Conservation (phyloP, 2,888 invertebrate genomes). For the Dicyrtomina minuta region DNA sequence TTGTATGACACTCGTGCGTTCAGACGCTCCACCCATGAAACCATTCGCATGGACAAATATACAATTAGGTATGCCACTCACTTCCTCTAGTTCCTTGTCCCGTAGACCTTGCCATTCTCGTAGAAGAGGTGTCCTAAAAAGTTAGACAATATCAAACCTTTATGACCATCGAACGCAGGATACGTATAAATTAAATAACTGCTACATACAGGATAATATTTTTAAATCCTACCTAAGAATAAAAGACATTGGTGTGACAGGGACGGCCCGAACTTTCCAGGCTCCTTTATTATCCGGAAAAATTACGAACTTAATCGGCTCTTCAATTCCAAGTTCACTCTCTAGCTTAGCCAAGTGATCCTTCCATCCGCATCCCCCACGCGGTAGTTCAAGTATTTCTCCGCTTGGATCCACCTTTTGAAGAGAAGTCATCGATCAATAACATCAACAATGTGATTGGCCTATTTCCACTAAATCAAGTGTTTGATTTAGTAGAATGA, state of each 20-base stretch:
- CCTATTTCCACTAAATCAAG: not conserved
- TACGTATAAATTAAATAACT: no score
- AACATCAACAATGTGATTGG: not conserved
- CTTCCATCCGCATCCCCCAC: conserved; percentile 81
- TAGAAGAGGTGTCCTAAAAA: conserved; percentile 73
- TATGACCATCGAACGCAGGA: no score
- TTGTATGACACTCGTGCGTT: conserved; percentile 74
- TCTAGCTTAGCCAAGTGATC: conserved; percentile 83
- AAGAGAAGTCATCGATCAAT: not conserved
- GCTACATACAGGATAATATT: no score
- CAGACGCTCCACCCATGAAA: conserved; percentile 87
- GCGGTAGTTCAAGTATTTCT: conserved; percentile 72
- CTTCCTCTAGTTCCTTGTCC: conserved; percentile 69
- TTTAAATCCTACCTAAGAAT: conserved; percentile 36
- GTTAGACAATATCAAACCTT: no score
- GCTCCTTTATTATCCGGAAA: conserved; percentile 65
- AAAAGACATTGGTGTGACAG: conserved; percentile 62
- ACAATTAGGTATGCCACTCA: conserved; percentile 71
- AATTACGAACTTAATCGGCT: conserved; percentile 70
- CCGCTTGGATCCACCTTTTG: conserved; percentile 71
- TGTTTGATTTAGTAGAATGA: not conserved
- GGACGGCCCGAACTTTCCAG: conserved; percentile 87
- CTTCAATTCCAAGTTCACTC: conserved; percentile 66
- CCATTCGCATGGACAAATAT: conserved; percentile 85
- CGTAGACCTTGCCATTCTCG: conserved; percentile 83